Percentiles rank a stretch among this genome's conserved stretches.
phyloP scores from a whole-genome alignment of 2,888 invertebrate species.

The Habroteleia sp. region DNA sequence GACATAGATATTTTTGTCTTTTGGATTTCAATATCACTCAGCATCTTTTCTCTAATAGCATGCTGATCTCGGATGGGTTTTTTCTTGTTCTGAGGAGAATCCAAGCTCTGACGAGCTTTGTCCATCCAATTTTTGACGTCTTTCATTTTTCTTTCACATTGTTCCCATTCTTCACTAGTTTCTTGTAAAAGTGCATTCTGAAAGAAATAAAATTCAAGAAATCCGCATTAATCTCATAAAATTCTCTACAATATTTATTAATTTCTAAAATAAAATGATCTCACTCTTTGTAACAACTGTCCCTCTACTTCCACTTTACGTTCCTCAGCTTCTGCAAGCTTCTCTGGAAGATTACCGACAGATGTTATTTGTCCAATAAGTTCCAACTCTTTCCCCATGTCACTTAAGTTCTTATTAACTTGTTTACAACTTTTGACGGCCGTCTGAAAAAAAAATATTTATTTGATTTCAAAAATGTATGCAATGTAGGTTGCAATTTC shows the following conservation, averaged over 20 bases:
- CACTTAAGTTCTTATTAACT: conserved; percentile 92
- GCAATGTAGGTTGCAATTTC: too few relatives aligned
- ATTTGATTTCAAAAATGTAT: too few relatives aligned
- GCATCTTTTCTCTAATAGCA: conserved; percentile 91
- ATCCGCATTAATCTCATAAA: background rate
- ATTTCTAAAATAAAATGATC: too few relatives aligned
- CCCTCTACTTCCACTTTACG: conserved; percentile 92
- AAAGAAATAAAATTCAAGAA: conserved; percentile 66
- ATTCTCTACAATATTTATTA: too few relatives aligned
- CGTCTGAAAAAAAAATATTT: conserved; percentile 84
- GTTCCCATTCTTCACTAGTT: conserved; percentile 97
- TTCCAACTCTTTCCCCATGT: conserved; percentile 95
- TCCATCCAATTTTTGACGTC: conserved; percentile 95
- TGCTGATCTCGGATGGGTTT: conserved; percentile 94
- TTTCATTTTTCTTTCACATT: conserved; percentile 96
- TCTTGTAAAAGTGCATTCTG: conserved; percentile 94
- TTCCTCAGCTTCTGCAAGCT: conserved; percentile 92
- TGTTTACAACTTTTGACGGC: conserved; percentile 94
- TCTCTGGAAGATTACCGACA: conserved; percentile 91
- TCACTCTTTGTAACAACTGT: conserved; percentile 91
- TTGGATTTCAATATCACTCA: conserved; percentile 93
- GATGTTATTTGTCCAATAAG: conserved; percentile 91
- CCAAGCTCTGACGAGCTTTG: conserved; percentile 89
- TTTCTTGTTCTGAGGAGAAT: conserved; percentile 91
- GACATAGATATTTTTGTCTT: conserved; percentile 94